phyloP scores from a whole-genome alignment of 2,888 invertebrate species.

The Hirudinaria manillensis region DNA sequence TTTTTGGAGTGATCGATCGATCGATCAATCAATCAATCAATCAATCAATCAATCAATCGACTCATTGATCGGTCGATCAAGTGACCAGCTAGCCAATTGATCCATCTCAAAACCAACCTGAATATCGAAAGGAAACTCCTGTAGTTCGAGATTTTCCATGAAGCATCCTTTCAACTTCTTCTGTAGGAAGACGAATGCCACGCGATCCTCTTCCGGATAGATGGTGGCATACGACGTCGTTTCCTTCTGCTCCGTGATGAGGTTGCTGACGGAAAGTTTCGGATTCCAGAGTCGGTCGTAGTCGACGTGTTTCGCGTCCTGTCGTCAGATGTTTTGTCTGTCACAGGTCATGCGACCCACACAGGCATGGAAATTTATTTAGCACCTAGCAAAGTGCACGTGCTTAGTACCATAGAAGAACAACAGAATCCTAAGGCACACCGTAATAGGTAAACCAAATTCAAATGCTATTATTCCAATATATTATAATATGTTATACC shows the following conservation, averaged over 20 bases:
- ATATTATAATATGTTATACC: too few species aligned
- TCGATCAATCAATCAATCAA: conserved; percentile 1
- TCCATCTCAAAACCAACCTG: conserved; percentile 43
- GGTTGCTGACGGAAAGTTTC: conserved; percentile 48
- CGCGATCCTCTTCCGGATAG: conserved; percentile 35
- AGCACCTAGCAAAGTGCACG: too few species aligned
- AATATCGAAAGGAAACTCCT: conserved; percentile 52
- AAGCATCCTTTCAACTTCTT: conserved; percentile 44
- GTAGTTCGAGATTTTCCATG: conserved; percentile 49
- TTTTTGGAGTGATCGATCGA: neutral
- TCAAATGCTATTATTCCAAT: too few species aligned
- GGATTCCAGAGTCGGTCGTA: conserved; percentile 46
- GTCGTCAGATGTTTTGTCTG: neutral
- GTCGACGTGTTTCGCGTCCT: conserved; percentile 36
- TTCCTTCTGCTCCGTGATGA: conserved; percentile 46
- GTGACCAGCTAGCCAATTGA: neutral
- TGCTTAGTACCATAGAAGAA: too few species aligned
- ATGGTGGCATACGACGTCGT: conserved; percentile 29
- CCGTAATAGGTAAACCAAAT: too few species aligned
- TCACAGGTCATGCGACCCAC: too few species aligned
- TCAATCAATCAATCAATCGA: neutral
- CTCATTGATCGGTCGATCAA: neutral
- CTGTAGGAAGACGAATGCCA: conserved; percentile 47
- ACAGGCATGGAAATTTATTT: too few species aligned
- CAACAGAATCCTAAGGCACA: too few species aligned